phyloP scores from a whole-genome alignment of 2,888 invertebrate genomes.

The Lasioglossum marginatum region DNA sequence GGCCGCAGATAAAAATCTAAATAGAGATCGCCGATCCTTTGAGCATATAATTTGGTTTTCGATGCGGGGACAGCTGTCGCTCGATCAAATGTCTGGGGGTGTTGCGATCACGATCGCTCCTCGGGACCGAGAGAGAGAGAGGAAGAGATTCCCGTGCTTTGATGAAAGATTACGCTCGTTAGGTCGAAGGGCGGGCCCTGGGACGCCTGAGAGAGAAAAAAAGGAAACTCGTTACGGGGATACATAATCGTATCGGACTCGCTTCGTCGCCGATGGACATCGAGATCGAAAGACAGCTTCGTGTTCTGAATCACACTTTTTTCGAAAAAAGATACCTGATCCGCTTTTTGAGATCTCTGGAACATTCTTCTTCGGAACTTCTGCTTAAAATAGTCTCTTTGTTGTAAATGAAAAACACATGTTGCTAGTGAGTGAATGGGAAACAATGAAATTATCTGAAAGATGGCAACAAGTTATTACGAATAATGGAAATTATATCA shows the following conservation, averaged over 20 bases:
- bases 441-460: no score
- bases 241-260: constrained; percentile 63
- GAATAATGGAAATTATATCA: no score
- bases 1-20: constrained; percentile 81
- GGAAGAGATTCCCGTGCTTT: constrained; percentile 73
- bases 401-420: no score
- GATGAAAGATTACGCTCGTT: constrained; percentile 79
- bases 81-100: constrained; percentile 68
- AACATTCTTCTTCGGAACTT: neutral
- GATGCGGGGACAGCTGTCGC: constrained; percentile 83
- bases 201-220: constrained; percentile 61
- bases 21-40: constrained; percentile 83
- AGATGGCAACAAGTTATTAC: no score
- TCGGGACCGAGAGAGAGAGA: constrained; percentile 35
- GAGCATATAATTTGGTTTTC: constrained; percentile 84
- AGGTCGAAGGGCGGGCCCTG: constrained; percentile 50
- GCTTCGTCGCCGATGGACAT: constrained; percentile 37
- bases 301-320: neutral
- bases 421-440: no score
- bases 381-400: neutral
- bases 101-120: constrained; percentile 70
- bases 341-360: neutral
- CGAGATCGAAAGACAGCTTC: neutral
- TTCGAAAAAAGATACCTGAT: neutral
- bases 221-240: constrained; percentile 67